Evolutionary conservation across 2,888 invertebrate species (phyloP).

Genomic region (Epirrhoe tristata): DNA sequence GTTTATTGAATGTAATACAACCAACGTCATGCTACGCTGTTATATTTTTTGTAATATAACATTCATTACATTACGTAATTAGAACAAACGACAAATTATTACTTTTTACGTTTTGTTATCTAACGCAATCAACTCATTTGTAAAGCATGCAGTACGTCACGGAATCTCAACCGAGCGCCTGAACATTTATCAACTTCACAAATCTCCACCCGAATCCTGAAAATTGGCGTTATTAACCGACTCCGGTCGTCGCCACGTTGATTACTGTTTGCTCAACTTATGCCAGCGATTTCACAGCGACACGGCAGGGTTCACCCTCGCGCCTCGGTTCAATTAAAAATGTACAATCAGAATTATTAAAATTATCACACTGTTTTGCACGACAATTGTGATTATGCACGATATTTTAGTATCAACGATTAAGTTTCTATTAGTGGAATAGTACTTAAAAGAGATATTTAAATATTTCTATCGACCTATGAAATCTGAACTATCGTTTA

Average conservation of each 20-base stretch:
- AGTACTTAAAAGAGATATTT: not conserved
- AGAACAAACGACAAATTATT: not conserved
- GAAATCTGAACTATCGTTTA: not conserved
- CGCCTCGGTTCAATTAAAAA: not conserved
- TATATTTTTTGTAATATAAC: not conserved
- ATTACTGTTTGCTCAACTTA: slow-evolving; percentile 38
- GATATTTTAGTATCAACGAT: not conserved
- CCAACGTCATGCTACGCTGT: not conserved
- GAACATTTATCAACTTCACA: slow-evolving; percentile 34
- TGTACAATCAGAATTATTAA: not conserved
- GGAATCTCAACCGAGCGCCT: slow-evolving; percentile 16
- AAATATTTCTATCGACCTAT: not conserved
- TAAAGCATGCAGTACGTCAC: slow-evolving; percentile 3
- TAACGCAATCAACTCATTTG: slow-evolving; percentile 7
- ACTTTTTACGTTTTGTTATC: not conserved
- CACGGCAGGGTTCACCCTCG: not conserved
- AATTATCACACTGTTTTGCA: not conserved
- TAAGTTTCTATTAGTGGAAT: not conserved
- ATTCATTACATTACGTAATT: not conserved
- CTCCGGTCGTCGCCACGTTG: slow-evolving; percentile 26
- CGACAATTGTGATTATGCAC: not conserved
- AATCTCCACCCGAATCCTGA: slow-evolving; percentile 34
- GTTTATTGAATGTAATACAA: slow-evolving; percentile 4
- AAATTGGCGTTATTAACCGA: slow-evolving; percentile 37
- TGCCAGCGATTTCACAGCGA: not conserved